A percentile compares a stretch with the other conserved stretches of the same genome.
Evolutionary conservation across 2,888 invertebrate species (phyloP).

Genomic region (Hetaerina titia): DNA sequence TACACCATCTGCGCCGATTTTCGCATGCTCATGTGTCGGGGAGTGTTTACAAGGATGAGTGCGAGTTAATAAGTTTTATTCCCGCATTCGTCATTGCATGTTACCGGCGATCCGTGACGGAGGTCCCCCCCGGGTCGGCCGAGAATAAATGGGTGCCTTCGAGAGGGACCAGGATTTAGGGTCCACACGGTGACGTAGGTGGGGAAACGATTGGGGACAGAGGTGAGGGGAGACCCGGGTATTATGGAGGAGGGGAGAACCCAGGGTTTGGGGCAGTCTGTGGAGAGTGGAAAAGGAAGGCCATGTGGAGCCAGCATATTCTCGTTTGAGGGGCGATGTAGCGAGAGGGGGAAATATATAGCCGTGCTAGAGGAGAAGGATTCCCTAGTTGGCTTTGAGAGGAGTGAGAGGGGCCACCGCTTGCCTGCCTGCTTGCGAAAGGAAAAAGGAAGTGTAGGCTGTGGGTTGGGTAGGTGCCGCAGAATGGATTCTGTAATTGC

Average conservation of each 20-base stretch:
- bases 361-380: neutral
- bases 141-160: neutral
- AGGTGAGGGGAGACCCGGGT: neutral
- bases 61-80: slow-evolving; percentile 10
- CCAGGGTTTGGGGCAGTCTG: neutral
- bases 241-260: neutral
- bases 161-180: slow-evolving; percentile 28
- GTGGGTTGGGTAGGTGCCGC: neutral
- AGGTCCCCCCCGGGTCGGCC: neutral
- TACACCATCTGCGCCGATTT: neutral
- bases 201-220: neutral
- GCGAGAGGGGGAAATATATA: neutral
- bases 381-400: slow-evolving; percentile 5
- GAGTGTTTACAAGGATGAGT: slow-evolving; percentile 3
- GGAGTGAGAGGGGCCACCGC: neutral
- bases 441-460: neutral
- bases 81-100: slow-evolving; percentile 19
- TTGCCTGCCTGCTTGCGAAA: neutral
- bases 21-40: neutral
- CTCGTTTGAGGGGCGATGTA: neutral
- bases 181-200: neutral
- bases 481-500: slow-evolving; percentile 31
- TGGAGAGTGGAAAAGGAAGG: neutral
- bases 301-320: neutral
- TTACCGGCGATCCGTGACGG: slow-evolving; percentile 30